Evolutionary conservation across 2,113 vertebrate species (phyloP).

Genomic region (Hippocampus abdominalis): DNA sequence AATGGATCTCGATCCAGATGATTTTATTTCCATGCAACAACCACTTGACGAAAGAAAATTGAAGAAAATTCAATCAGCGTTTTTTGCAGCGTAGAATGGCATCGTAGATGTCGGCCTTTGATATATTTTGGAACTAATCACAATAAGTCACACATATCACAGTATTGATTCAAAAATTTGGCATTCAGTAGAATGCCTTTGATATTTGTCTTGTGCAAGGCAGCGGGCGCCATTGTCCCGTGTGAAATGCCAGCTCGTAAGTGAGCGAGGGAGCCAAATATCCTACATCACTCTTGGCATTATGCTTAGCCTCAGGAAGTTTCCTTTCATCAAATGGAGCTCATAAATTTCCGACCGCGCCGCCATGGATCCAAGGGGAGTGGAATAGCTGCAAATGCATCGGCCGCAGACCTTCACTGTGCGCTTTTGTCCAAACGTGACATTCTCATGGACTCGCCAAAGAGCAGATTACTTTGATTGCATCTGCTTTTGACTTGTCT

Average conservation of each 20-base stretch:
- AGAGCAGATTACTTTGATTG: constrained; percentile 32
- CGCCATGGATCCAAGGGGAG: constrained; percentile 33
- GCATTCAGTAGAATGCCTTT: constrained; percentile 17
- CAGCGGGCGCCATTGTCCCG: not conserved
- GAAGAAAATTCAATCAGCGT: too few relatives aligned
- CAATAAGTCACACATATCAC: not conserved
- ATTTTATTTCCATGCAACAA: too few relatives aligned
- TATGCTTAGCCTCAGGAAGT: constrained; percentile 23
- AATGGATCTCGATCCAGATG: too few relatives aligned
- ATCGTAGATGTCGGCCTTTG: too few relatives aligned
- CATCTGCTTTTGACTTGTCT: constrained; percentile 22
- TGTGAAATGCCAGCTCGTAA: constrained; percentile 19
- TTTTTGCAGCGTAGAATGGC: too few relatives aligned
- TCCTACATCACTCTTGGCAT: constrained; percentile 23
- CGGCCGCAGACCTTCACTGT: constrained; percentile 33
- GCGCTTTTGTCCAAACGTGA: constrained; percentile 59
- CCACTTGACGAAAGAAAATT: too few relatives aligned
- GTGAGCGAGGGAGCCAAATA: constrained; percentile 8
- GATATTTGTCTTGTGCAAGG: constrained; percentile 14
- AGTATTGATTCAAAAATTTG: constrained; percentile 1
- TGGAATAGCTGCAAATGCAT: constrained; percentile 40
- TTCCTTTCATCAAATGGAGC: constrained; percentile 49
- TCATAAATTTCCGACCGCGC: constrained; percentile 31
- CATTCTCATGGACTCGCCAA: constrained; percentile 53
- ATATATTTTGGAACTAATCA: not conserved